Base-by-base conservation (phyloP, 1,140 invertebrate species). In the Zaprionus vittiger region DNA sequence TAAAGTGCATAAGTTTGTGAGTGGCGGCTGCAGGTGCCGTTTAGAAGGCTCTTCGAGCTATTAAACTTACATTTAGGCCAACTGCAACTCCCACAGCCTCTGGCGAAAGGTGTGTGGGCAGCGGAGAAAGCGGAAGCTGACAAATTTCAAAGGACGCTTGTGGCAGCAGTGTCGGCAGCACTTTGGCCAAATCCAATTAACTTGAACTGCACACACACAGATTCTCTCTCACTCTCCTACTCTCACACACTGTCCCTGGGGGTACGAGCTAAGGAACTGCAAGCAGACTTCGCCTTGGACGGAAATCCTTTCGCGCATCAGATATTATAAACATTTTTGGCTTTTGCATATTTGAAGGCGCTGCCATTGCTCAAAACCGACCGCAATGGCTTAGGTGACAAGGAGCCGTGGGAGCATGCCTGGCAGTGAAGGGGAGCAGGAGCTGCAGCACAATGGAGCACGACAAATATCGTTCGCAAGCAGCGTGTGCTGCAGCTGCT, bases 181-280 rank as follows among this genome's bases (percentile, higher is more conserved):
- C 81, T 87, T 79, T 87, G 85, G 72, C 84, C 74, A 89, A 89
- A 87, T 89, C 84, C 84, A 87, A 87, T 87, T 87, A 87, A 87
- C 84, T 89, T 84, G 85, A 84, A 84, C 78, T 89, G 81, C 74
- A 78, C 7, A 54, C 54, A 59, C 28, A 34, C 59, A 38, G 20
- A 37, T 31, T 22, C 11, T 28, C n/a, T 60, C 5, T 47, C 54
- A 49, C 24, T 17, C 60, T 17, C 37, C 24, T 66, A 49, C 26
- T n/a, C 24, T 49, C 49, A 41, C 49, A 24, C 38, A 63, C 20
- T 5, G 15, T 4, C 7, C 17, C 63, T 31, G 28, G 24, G 41
- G 55, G 14, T 17, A 26, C 5, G 44, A 15, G 28, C 31, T 12
- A 57, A 47, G 64, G n/a, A 64, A 9, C n/a, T 31, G 37, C 5